phyloP scores from a whole-genome alignment of 2,113 vertebrate genomes.

The Todiramphus saurophagus region DNA sequence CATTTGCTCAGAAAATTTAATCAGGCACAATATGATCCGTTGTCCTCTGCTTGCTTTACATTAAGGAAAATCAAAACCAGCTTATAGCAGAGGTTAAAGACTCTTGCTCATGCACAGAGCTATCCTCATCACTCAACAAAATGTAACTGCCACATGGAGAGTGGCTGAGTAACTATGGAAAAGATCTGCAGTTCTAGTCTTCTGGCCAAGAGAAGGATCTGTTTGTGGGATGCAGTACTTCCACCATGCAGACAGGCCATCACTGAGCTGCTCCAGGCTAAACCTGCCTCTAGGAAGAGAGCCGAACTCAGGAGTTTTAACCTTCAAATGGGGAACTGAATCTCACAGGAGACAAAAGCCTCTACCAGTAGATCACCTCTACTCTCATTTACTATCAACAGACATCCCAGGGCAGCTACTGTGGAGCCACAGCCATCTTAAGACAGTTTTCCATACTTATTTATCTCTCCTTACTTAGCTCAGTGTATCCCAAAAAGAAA shows the following conservation, averaged over 20 bases:
- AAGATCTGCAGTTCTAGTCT: constrained; percentile 37
- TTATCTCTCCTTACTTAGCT: background rate
- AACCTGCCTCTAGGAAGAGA: background rate
- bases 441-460: background rate
- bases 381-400: background rate
- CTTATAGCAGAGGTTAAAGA: background rate
- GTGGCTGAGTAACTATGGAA: background rate
- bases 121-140: background rate
- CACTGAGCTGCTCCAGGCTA: background rate
- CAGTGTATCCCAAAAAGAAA: background rate
- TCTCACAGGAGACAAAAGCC: background rate
- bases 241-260: background rate
- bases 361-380: background rate
- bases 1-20: background rate
- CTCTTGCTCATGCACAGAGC: background rate
- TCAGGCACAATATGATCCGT: background rate
- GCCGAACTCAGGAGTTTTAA: background rate
- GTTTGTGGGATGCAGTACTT: background rate
- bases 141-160: background rate
- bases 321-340: fast-evolving
- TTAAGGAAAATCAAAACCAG: constrained; percentile 51
- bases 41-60: constrained; percentile 24
- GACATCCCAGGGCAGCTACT: background rate
- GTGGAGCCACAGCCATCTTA: background rate
- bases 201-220: background rate